phyloP scores from a whole-genome alignment of 2,888 invertebrate genomes.

The Cryptosula pallasiana region DNA sequence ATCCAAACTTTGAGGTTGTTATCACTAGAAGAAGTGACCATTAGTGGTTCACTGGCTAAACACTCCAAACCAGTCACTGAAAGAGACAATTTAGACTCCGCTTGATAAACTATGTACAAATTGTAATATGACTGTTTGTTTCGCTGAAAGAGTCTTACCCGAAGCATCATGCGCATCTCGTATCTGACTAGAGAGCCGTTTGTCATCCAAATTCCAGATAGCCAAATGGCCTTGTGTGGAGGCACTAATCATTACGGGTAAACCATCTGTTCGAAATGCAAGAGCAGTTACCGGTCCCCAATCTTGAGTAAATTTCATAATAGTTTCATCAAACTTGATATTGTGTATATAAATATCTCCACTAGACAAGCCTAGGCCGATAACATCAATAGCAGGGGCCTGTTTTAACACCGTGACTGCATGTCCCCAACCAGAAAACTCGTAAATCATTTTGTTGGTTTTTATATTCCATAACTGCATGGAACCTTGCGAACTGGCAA shows the following conservation, averaged over 20 bases:
- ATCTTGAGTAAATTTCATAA: slow-evolving; percentile 83
- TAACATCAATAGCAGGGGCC: slow-evolving; percentile 87
- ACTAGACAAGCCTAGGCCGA: slow-evolving; percentile 76
- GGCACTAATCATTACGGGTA: slow-evolving; percentile 79
- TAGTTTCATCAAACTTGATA: slow-evolving; percentile 72
- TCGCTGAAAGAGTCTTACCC: not conserved
- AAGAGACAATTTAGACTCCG: too few relatives aligned
- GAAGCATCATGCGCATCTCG: slow-evolving; percentile 66
- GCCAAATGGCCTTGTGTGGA: slow-evolving; percentile 78
- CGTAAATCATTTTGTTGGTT: slow-evolving; percentile 60
- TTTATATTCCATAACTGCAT: slow-evolving; percentile 87
- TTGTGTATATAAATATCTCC: slow-evolving; percentile 83
- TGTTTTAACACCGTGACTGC: slow-evolving; percentile 72
- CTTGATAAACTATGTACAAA: too few relatives aligned
- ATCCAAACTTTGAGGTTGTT: slow-evolving; percentile 77
- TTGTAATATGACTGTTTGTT: too few relatives aligned
- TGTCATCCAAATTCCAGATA: slow-evolving; percentile 76
- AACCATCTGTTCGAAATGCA: slow-evolving; percentile 77
- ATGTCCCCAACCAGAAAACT: slow-evolving; percentile 70
- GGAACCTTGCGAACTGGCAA: slow-evolving; percentile 78
- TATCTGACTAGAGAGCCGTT: slow-evolving; percentile 70
- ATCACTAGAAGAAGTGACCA: slow-evolving; percentile 87
- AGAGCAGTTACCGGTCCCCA: slow-evolving; percentile 82
- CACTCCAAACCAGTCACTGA: slow-evolving; percentile 75
- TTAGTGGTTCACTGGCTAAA: slow-evolving; percentile 79